Conservation (phyloP, 2,113 vertebrate genomes). For the Laterallus jamaicensis region DNA sequence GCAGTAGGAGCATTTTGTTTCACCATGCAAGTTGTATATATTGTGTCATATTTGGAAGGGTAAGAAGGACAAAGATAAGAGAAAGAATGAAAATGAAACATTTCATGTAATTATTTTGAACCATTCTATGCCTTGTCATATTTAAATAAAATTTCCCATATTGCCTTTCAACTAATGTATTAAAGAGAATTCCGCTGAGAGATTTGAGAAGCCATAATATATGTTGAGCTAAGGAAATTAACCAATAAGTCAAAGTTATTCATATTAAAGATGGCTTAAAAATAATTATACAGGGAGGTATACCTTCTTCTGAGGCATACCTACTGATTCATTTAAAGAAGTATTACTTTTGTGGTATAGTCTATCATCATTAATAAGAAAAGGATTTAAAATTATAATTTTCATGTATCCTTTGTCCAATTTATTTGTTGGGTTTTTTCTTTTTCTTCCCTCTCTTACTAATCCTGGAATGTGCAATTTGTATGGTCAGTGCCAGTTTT, state of each 20-base stretch:
- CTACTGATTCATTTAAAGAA: not conserved
- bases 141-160: not conserved
- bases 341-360: not conserved
- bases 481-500: conserved; percentile 5
- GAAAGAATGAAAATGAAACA: not conserved
- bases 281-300: not conserved
- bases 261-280: not conserved
- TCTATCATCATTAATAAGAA: not conserved
- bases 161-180: not conserved
- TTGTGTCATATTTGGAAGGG: not conserved
- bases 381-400: not conserved
- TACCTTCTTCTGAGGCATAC: not conserved
- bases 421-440: not conserved
- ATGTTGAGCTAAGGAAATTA: not conserved
- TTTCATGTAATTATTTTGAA: not conserved
- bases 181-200: not conserved
- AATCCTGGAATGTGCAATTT: not conserved
- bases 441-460: not conserved
- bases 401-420: not conserved
- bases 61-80: not conserved
- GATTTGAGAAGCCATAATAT: not conserved
- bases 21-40: not conserved
- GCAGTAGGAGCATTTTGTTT: not conserved
- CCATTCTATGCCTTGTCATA: not conserved
- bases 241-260: not conserved